Evolutionary conservation across 2,797 vertebrate species (phyloP).

Genomic region (Xerus rutilus): DNA sequence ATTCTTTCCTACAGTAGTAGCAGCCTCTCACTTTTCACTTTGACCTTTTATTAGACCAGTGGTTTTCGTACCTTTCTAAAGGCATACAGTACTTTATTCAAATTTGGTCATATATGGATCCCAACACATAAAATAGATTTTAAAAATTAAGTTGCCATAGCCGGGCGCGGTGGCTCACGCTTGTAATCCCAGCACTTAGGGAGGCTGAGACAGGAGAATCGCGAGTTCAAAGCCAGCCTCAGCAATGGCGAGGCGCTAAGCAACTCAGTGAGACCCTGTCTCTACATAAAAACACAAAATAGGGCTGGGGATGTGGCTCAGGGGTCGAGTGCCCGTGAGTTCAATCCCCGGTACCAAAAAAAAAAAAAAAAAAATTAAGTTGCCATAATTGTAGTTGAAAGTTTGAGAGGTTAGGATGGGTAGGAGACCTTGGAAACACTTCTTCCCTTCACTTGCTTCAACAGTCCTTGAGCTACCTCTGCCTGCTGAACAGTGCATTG

Average conservation of each 20-base stretch:
- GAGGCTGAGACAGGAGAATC: no score
- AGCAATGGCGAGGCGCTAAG: no score
- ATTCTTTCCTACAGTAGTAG: background rate
- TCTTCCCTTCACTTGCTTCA: background rate
- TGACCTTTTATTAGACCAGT: conserved; percentile 34
- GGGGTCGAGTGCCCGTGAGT: no score
- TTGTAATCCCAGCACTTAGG: no score
- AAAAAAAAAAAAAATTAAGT: conserved; percentile 10
- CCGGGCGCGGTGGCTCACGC: no score
- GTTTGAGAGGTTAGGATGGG: background rate
- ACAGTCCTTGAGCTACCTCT: background rate
- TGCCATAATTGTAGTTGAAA: background rate
- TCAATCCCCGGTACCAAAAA: no score
- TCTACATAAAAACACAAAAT: no score
- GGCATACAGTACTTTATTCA: background rate
- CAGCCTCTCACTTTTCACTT: conserved; percentile 14
- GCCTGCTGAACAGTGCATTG: background rate
- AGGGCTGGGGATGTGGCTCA: no score
- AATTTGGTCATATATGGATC: conserved; percentile 32
- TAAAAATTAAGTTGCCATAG: background rate
- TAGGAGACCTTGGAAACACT: background rate
- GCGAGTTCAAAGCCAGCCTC: no score
- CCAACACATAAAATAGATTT: background rate
- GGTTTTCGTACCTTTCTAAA: conserved; percentile 45
- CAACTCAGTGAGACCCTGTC: no score